Evolutionary conservation across 2,888 invertebrate species (phyloP), one percentile per base, ranked within the genome.

Genomic region (Ecdyonurus torrentis): DNA sequence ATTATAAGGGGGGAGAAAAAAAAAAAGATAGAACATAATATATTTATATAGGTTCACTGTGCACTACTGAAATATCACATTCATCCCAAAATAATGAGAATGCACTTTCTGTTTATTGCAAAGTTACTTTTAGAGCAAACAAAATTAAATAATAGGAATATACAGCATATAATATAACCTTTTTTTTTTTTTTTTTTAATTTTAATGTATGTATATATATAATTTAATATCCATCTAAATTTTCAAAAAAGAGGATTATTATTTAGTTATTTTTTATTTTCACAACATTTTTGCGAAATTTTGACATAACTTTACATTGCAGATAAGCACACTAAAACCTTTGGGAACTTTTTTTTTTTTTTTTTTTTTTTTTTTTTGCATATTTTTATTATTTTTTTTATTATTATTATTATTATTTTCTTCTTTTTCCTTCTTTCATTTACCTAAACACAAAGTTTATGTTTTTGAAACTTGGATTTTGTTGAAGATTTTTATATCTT

Each of bases 371-470:
- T n/a, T n/a, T n/a, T n/a, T n/a, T n/a, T n/a, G n/a, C n/a, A n/a
- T n/a, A n/a, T n/a, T n/a, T n/a, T n/a, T n/a, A n/a, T n/a, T n/a
- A n/a, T n/a, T n/a, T n/a, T n/a, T n/a, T n/a, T n/a, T n/a, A n/a
- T n/a, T n/a, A n/a, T n/a, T n/a, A n/a, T n/a, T n/a, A n/a, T n/a
- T n/a, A n/a, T n/a, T n/a, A n/a, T n/a, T n/a, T n/a, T n/a, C n/a
- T n/a, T n/a, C n/a, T n/a, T n/a, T n/a, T n/a, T n/a, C n/a, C n/a
- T n/a, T n/a, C n/a, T n/a, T n/a, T n/a, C n/a, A n/a, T n/a, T n/a
- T n/a, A n/a, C n/a, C 37, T 37, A 25, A 23, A 64, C 64, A 59
- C 62, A 53, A 60, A 60, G 18, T 60, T 60, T 37, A 50, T 25
- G 25, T 60, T 10, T 25, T 60, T 25, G 19, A 37, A 18, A 50